Percentiles rank a stretch among this genome's conserved stretches.
Conservation (phyloP, 2,113 vertebrate genomes). For the Dolichotis patagonum region DNA sequence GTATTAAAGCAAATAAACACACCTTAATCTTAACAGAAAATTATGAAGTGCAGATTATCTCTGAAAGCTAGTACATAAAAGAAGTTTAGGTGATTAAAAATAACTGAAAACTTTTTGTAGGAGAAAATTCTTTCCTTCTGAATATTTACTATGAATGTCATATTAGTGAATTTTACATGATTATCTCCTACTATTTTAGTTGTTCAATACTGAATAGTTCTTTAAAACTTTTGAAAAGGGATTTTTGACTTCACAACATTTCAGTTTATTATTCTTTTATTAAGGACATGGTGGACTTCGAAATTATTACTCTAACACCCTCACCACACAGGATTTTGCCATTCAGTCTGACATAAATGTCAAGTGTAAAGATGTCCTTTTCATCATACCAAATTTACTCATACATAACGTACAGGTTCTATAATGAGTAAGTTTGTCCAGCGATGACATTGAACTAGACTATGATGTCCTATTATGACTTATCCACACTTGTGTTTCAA, state of each 20-base stretch:
- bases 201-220: constrained; percentile 57
- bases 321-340: neutral
- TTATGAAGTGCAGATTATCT: constrained; percentile 35
- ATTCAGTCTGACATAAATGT: constrained; percentile 33
- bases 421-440: constrained; percentile 7
- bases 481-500: neutral
- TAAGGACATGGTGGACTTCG: constrained; percentile 27
- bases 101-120: constrained; percentile 42
- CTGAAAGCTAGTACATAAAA: neutral
- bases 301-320: constrained; percentile 11
- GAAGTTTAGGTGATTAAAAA: constrained; percentile 55
- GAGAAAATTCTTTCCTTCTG: constrained; percentile 30
- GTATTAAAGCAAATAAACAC: constrained; percentile 12
- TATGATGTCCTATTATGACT: neutral
- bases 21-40: constrained; percentile 52
- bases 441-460: neutral
- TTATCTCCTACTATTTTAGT: constrained; percentile 59
- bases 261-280: constrained; percentile 55
- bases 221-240: constrained; percentile 24
- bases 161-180: constrained; percentile 32
- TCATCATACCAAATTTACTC: constrained; percentile 24
- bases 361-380: constrained; percentile 11
- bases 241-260: constrained; percentile 57
- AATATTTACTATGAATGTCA: constrained; percentile 69
- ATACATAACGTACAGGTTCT: neutral